Evolutionary conservation across 2,888 invertebrate genomes (phyloP), one percentile per base, ranked within the genome.

Genomic region (Eretmocerus hayati): DNA sequence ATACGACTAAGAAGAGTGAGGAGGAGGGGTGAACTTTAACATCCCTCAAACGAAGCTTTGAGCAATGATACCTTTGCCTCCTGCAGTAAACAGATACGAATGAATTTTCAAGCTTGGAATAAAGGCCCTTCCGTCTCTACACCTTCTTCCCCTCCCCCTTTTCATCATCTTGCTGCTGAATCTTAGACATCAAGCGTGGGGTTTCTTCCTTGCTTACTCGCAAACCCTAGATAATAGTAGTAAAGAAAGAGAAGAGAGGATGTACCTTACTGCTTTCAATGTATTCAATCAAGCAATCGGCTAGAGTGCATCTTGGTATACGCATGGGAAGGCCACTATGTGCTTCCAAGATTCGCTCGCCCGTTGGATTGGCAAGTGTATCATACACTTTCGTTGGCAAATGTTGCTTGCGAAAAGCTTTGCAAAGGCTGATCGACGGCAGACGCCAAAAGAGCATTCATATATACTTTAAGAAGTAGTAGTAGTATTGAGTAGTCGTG

Each of bases 281-380:
- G 54, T 56, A 54, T 59, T 56, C 56, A 58, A 58, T 58, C 56
- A 58, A 58, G 58, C 58, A 58, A 58, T 58, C 58, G 58, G 48
- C 51, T 56, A 58, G 55, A 58, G 58, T 58, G 56, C 58, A 58
- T 42, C 11, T 5, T 39, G 39, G 39, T 43, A 43, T 42, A 38
- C 42, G 47, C 37, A 38, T 23, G n/a, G n/a, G n/a, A n/a, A n/a
- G n/a, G n/a, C n/a, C n/a, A n/a, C n/a, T n/a, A n/a, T n/a, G n/a
- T 19, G 40, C 26, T 26, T 35, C n/a, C n/a, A n/a, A n/a, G n/a
- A n/a, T n/a, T n/a, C n/a, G n/a, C n/a, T n/a, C n/a, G n/a, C n/a
- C n/a, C n/a, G n/a, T n/a, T n/a, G n/a, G n/a, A n/a, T n/a, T n/a
- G n/a, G n/a, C n/a, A n/a, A n/a, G n/a, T n/a, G n/a, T n/a, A n/a